Conservation (phyloP, 2,113 vertebrate species). For the Zapus hudsonius region DNA sequence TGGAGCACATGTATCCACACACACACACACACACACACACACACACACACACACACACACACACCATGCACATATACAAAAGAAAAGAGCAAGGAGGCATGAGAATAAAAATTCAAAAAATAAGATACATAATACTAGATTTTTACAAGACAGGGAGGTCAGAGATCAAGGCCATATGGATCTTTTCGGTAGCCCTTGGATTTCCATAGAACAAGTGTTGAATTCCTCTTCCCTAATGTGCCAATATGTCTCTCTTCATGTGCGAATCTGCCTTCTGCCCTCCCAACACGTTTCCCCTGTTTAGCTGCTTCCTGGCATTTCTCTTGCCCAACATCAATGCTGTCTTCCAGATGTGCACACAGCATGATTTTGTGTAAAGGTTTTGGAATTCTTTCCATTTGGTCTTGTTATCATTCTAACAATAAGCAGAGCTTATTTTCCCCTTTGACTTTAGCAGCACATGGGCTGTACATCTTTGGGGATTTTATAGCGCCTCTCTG, state of each 20-base stretch:
- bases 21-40: too few species aligned
- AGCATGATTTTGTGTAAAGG: not conserved
- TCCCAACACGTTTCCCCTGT: not conserved
- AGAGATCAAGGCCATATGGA: not conserved
- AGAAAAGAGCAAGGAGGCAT: not conserved
- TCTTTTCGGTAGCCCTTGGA: not conserved
- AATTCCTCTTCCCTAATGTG: not conserved
- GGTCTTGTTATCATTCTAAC: constrained; percentile 20
- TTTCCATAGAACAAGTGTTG: not conserved
- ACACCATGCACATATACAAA: too few species aligned
- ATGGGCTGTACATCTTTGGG: not conserved
- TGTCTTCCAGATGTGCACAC: not conserved
- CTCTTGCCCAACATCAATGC: not conserved
- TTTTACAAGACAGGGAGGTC: not conserved
- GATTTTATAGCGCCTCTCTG: not conserved
- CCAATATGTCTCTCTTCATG: not conserved
- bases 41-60: too few species aligned
- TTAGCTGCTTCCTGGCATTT: not conserved
- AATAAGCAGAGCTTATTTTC: not conserved
- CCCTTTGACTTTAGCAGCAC: not conserved
- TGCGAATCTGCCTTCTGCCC: not conserved
- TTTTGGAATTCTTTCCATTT: constrained; percentile 34
- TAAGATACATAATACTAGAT: not conserved
- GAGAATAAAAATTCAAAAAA: not conserved
- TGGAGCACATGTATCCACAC: too few species aligned